A percentile compares a stretch with the other conserved stretches of the same genome.
These are phyloP conservation scores for Arctocebus calabarensis DNA, from an alignment of 2,797 vertebrate genomes.

Conservation along the genomic window DNA sequence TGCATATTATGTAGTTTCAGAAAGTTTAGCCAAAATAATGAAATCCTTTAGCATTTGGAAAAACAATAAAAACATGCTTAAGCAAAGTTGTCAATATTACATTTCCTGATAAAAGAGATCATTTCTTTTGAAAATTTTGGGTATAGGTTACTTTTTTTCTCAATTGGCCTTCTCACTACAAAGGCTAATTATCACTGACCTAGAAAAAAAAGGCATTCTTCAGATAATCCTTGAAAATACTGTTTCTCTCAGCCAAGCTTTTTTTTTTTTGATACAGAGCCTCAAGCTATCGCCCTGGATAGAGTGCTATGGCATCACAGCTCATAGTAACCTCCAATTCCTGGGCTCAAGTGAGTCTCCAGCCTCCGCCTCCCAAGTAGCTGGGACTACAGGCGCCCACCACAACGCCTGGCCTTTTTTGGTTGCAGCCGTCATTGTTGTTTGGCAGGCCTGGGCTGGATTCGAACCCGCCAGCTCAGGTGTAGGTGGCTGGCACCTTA, in stretches of 20 bases:
- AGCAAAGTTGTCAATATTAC: constrained; percentile 46
- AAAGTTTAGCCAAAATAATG: constrained; percentile 50
- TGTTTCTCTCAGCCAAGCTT: constrained; percentile 11
- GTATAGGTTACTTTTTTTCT: constrained; percentile 51
- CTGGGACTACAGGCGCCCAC: too few relatives aligned
- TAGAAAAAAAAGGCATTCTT: constrained; percentile 57
- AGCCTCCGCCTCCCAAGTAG: too few relatives aligned
- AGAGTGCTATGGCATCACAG: too few relatives aligned
- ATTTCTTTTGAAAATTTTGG: constrained; percentile 5
- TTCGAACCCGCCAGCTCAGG: too few relatives aligned
- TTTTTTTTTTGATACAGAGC: too few relatives aligned
- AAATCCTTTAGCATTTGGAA: constrained; percentile 38
- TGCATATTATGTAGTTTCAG: constrained; percentile 4
- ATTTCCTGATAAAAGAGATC: constrained; percentile 66
- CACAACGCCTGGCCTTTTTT: too few relatives aligned
- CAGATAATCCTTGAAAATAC: constrained; percentile 39
- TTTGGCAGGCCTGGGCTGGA: too few relatives aligned
- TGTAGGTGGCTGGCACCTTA: too few relatives aligned
- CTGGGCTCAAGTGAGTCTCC: too few relatives aligned
- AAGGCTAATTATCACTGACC: constrained; percentile 56
- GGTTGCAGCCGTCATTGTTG: too few relatives aligned
- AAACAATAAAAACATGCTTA: constrained; percentile 57
- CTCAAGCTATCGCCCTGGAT: too few relatives aligned
- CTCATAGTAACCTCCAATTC: too few relatives aligned
- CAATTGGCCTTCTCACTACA: constrained; percentile 48